Percentiles rank a stretch among this genome's conserved stretches.
Evolutionary conservation across 1,140 invertebrate species (phyloP).

Genomic region (Metaphire vulgaris): DNA sequence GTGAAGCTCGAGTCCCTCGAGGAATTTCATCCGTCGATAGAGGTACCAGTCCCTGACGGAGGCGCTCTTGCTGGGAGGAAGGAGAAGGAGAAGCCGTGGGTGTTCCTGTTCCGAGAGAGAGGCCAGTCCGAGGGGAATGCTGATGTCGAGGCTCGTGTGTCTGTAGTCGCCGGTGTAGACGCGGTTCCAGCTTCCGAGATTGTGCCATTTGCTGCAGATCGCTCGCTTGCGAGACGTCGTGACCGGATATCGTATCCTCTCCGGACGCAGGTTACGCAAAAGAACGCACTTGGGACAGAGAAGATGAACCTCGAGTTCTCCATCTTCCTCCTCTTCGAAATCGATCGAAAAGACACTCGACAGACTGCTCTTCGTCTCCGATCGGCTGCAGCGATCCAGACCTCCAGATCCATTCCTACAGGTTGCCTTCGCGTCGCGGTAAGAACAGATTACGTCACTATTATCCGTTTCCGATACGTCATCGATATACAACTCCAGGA

Average conservation of each 20-base stretch:
- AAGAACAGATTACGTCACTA: neutral
- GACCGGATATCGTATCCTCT: slow-evolving; percentile 18
- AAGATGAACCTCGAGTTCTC: slow-evolving; percentile 8
- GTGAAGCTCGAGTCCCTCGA: too few species aligned
- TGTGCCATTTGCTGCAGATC: slow-evolving; percentile 29
- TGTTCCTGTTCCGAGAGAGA: slow-evolving; percentile 28
- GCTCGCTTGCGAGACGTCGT: slow-evolving; percentile 19
- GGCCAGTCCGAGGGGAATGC: neutral
- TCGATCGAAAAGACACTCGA: neutral
- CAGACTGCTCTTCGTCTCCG: neutral
- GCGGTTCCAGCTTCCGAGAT: slow-evolving; percentile 28
- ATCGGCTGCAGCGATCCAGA: too few species aligned
- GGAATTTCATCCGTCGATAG: too few species aligned
- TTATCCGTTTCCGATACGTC: slow-evolving; percentile 12
- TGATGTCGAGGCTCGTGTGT: neutral
- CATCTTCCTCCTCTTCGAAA: slow-evolving; percentile 11
- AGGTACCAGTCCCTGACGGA: too few species aligned
- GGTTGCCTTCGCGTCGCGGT: too few species aligned
- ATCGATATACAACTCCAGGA: slow-evolving; percentile 27
- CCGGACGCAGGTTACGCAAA: slow-evolving; percentile 18
- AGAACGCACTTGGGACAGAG: slow-evolving; percentile 30
- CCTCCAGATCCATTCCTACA: too few species aligned
- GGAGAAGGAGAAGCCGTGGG: too few species aligned
- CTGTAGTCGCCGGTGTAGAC: slow-evolving; percentile 25
- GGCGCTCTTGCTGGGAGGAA: too few species aligned